phyloP scores from a whole-genome alignment of 2,113 vertebrate genomes.

The Ameiurus melas region DNA sequence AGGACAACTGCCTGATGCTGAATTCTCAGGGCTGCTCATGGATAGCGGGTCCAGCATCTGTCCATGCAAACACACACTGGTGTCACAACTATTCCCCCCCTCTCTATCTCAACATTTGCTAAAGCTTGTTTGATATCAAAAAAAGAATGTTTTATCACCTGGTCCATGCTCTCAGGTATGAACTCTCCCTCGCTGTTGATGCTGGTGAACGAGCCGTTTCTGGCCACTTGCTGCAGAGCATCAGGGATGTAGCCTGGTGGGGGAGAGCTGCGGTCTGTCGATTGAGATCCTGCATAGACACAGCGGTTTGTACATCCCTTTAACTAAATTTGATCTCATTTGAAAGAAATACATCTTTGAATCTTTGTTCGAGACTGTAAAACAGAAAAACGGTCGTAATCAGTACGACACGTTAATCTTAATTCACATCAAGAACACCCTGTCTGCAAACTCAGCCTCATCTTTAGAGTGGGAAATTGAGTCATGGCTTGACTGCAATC shows the following conservation, averaged over 20 bases:
- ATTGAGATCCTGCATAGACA: slow-evolving; percentile 77
- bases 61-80: neutral
- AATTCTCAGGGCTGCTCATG: slow-evolving; percentile 98
- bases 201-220: slow-evolving; percentile 98
- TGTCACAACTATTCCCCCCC: neutral
- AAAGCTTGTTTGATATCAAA: neutral
- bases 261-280: slow-evolving; percentile 91
- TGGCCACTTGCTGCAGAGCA: slow-evolving; percentile 90
- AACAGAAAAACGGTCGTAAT: neutral
- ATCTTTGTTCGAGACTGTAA: neutral
- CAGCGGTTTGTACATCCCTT: neutral
- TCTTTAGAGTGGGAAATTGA: neutral
- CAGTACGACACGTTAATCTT: neutral
- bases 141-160: slow-evolving; percentile 69
- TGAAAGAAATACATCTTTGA: neutral
- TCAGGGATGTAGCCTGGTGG: slow-evolving; percentile 98
- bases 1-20: slow-evolving; percentile 97
- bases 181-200: slow-evolving; percentile 99
- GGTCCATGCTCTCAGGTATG: slow-evolving; percentile 99
- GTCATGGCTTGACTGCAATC: neutral
- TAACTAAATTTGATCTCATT: neutral
- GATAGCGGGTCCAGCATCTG: slow-evolving; percentile 98
- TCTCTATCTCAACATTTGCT: neutral
- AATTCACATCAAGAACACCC: neutral
- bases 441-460: neutral